Percentiles rank a stretch among this genome's conserved stretches.
Evolutionary conservation across 30 jellyfish, hydroid and myxozoan genomes (phyloP).

Genomic region (Chironex yamaguchii): DNA sequence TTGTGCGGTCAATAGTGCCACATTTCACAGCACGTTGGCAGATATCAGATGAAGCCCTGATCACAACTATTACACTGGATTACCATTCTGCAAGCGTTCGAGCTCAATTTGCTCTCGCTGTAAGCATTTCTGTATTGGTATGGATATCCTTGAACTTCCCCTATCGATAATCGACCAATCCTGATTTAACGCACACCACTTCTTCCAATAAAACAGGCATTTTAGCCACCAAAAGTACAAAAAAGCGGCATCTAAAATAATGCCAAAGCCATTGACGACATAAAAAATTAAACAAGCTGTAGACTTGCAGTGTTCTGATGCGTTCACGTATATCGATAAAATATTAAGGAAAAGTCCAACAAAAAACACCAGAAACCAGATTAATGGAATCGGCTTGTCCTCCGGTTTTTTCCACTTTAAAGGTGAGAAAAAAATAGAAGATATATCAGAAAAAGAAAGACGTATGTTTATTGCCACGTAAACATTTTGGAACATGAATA

Average conservation of each 20-base stretch:
- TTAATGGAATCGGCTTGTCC: slow-evolving; percentile 90
- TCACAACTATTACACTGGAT: too few relatives aligned
- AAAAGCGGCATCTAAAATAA: slow-evolving; percentile 93
- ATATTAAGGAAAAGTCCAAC: slow-evolving; percentile 88
- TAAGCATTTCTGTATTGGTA: neutral
- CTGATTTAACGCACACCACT: slow-evolving; percentile 95
- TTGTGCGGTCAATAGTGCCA: too few relatives aligned
- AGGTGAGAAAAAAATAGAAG: neutral
- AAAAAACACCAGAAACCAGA: slow-evolving; percentile 93
- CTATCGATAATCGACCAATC: slow-evolving; percentile 83
- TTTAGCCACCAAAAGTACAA: slow-evolving; percentile 92
- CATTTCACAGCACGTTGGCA: too few relatives aligned
- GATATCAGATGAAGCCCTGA: too few relatives aligned
- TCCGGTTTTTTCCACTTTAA: slow-evolving; percentile 95
- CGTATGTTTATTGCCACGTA: neutral
- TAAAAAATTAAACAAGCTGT: slow-evolving; percentile 96
- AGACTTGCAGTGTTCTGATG: slow-evolving; percentile 91
- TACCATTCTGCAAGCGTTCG: neutral
- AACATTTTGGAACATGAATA: neutral
- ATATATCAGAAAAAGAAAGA: neutral
- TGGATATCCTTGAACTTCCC: slow-evolving; percentile 7
- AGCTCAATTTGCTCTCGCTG: neutral
- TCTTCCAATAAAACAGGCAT: slow-evolving; percentile 85
- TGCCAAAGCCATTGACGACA: slow-evolving; percentile 97
- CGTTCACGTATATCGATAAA: slow-evolving; percentile 90